A percentile compares a stretch with the other conserved stretches of the same genome.
Evolutionary conservation across 1,140 invertebrate genomes (phyloP).

Genomic region (Sminthurinus signatus): DNA sequence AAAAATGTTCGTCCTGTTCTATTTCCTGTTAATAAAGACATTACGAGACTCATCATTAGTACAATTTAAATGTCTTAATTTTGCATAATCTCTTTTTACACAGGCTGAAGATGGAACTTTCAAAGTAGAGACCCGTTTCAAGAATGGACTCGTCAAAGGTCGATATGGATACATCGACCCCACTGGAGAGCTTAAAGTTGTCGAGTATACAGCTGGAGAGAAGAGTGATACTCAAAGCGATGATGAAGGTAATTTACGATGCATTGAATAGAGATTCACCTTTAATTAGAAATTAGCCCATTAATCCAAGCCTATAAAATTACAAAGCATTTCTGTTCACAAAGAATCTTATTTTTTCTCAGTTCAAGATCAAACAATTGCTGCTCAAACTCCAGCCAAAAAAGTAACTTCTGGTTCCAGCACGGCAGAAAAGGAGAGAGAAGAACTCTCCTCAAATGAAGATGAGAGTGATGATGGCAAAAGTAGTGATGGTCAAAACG

Average conservation of each 20-base stretch:
- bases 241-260: background rate
- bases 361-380: slow-evolving; percentile 15
- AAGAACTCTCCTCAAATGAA: background rate
- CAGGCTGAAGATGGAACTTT: slow-evolving; percentile 35
- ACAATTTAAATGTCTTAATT: no score
- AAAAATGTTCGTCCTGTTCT: no score
- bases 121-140: slow-evolving; percentile 67
- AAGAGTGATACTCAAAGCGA: slow-evolving; percentile 33
- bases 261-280: no score
- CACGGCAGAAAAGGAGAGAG: background rate
- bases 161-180: slow-evolving; percentile 78
- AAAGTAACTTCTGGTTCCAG: background rate
- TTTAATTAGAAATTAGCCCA: no score
- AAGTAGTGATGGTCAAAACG: background rate
- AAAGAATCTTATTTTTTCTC: no score
- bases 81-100: no score
- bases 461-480: background rate
- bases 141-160: slow-evolving; percentile 72
- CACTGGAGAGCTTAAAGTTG: slow-evolving; percentile 66
- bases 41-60: no score
- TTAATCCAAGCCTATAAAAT: no score
- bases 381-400: slow-evolving; percentile 24
- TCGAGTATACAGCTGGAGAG: slow-evolving; percentile 59
- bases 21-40: no score
- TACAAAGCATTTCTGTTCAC: no score